These are phyloP conservation scores for Acropora tenuis DNA, from an alignment of 64 coral and sea anemone genomes.

Conservation along the genomic window DNA sequence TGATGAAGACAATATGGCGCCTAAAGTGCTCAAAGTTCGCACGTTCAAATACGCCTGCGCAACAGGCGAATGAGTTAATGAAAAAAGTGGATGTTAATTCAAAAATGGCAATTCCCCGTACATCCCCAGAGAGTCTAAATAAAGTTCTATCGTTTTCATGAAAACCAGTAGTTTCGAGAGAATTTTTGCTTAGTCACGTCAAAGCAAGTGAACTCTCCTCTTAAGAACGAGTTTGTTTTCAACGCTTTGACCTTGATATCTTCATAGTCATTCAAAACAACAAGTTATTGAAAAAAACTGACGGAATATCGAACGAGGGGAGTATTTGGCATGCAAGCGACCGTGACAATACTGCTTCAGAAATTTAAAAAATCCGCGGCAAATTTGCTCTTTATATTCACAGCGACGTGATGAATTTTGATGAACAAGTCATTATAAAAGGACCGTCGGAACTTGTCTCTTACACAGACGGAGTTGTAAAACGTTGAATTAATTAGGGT, in stretches of 20 bases:
- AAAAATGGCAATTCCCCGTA: no score
- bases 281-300: neutral
- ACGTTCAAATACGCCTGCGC: no score
- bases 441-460: neutral
- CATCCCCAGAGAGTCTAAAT: no score
- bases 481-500: neutral
- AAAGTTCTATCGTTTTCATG: no score
- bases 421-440: neutral
- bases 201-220: neutral
- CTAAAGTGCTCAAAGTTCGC: no score
- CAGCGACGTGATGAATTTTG: constrained; percentile 16
- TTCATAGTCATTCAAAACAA: neutral
- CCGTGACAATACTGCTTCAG: neutral
- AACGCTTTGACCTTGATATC: neutral
- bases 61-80: no score
- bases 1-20: no score
- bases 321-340: no score
- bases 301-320: neutral
- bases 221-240: neutral
- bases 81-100: no score
- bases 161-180: no score
- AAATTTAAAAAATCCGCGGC: neutral
- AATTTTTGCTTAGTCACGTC: no score
- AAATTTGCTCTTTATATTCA: neutral
- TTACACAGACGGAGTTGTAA: no score